A percentile compares a stretch with the other conserved stretches of the same genome.
Evolutionary conservation across 37 sponge, comb jelly and placozoan genomes (phyloP).

Genomic region (Spongilla lacustris): DNA sequence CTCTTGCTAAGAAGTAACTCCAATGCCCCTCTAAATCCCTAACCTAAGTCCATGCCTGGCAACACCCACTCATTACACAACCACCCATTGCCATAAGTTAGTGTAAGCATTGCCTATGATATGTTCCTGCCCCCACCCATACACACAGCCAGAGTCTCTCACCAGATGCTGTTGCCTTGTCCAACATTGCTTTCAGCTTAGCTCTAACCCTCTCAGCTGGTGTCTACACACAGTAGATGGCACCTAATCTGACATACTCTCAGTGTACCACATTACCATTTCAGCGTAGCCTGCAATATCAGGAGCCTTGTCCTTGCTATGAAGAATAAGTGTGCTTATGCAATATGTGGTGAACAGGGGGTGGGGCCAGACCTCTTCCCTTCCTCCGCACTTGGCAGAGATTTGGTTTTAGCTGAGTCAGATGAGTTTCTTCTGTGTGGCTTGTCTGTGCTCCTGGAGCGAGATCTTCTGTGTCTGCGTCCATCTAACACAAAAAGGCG

Average conservation of each 20-base stretch:
- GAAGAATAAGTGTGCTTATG: neutral
- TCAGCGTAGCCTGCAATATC: constrained; percentile 15
- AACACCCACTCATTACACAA: no score
- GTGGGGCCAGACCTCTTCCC: neutral
- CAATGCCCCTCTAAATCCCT: no score
- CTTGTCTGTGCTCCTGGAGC: neutral
- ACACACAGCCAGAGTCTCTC: no score
- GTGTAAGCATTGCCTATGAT: no score
- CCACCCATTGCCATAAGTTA: no score
- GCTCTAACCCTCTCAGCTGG: constrained; percentile 54
- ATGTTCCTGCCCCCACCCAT: no score
- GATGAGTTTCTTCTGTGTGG: neutral
- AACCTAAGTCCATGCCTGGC: no score
- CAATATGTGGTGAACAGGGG: neutral
- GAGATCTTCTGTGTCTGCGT: neutral
- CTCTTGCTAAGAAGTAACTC: no score
- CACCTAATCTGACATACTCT: neutral
- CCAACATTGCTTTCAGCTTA: constrained; percentile 38
- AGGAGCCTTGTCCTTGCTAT: neutral
- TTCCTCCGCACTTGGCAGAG: neutral
- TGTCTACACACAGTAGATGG: constrained; percentile 7
- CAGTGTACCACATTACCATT: constrained; percentile 23
- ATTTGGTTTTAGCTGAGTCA: neutral
- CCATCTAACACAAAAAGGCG: constrained; percentile 6
- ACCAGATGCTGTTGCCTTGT: constrained; percentile 7